Percentiles rank a stretch among this genome's conserved stretches.
Conservation (phyloP, 2,113 vertebrate species). For the Suncus etruscus region DNA sequence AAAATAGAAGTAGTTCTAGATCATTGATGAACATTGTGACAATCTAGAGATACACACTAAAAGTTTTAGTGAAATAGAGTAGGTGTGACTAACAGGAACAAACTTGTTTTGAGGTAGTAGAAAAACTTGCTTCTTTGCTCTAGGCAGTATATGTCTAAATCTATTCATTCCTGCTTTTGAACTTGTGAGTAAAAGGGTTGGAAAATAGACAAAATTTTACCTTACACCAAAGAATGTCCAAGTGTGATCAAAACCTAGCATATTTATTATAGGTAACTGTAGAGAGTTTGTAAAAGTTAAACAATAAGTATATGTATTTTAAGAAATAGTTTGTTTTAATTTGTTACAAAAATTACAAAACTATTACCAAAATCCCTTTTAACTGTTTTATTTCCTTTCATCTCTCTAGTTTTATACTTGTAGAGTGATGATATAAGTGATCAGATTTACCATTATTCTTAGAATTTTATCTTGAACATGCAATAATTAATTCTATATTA, state of each 20-base stretch:
- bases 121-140: constrained; percentile 50
- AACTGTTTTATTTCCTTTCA: not conserved
- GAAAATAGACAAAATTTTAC: not conserved
- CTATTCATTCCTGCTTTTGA: constrained; percentile 52
- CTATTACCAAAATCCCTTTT: no score
- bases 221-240: constrained; percentile 26
- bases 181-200: constrained; percentile 3
- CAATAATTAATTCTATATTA: constrained; percentile 40
- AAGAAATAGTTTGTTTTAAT: not conserved
- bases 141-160: constrained; percentile 49
- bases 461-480: constrained; percentile 35
- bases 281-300: constrained; percentile 43
- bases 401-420: not conserved
- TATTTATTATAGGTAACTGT: constrained; percentile 29
- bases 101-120: constrained; percentile 59
- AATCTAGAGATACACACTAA: constrained; percentile 15
- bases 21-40: constrained; percentile 12
- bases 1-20: not conserved
- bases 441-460: not conserved
- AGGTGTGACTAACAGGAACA: constrained; percentile 57
- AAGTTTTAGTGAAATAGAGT: constrained; percentile 19
- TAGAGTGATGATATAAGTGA: not conserved
- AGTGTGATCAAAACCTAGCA: not conserved
- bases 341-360: no score
- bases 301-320: not conserved